Evolutionary conservation across 2,797 vertebrate genomes (phyloP).

Genomic region (Mustela erminea): DNA sequence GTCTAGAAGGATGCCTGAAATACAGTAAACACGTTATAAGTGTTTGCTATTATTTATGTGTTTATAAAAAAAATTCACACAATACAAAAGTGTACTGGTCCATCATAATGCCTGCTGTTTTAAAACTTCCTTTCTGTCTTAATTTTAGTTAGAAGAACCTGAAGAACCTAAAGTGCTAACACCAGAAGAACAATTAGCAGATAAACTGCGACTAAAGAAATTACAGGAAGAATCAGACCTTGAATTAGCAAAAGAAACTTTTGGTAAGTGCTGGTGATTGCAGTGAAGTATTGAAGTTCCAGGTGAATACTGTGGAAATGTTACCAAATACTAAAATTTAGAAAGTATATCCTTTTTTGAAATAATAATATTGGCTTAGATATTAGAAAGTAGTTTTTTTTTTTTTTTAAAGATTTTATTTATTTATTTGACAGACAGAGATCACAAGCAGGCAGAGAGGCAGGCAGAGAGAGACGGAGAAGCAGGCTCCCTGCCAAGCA

Average conservation of each 20-base stretch:
- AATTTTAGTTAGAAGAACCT: constrained; percentile 88
- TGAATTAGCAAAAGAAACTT: constrained; percentile 97
- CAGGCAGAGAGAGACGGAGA: too few relatives aligned
- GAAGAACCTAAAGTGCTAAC: constrained; percentile 88
- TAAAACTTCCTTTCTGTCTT: constrained; percentile 55
- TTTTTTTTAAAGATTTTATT: too few relatives aligned
- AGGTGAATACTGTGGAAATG: background rate
- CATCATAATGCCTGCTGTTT: background rate
- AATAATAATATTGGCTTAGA: background rate
- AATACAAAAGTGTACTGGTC: background rate
- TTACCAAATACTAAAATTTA: constrained; percentile 13
- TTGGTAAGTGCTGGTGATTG: constrained; percentile 90
- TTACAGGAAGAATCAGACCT: constrained; percentile 97
- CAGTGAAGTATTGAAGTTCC: background rate
- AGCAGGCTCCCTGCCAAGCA: too few relatives aligned
- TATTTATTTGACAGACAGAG: too few relatives aligned
- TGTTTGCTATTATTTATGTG: constrained; percentile 5
- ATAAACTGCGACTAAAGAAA: constrained; percentile 95
- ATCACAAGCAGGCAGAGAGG: too few relatives aligned
- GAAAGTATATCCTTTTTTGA: constrained; percentile 19
- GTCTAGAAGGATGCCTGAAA: background rate
- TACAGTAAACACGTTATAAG: background rate
- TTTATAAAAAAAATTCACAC: background rate
- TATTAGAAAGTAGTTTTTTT: constrained; percentile 42
- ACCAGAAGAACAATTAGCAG: constrained; percentile 93